Base-by-base conservation (phyloP, 2,888 invertebrate genomes). In the Tachina grossa region DNA sequence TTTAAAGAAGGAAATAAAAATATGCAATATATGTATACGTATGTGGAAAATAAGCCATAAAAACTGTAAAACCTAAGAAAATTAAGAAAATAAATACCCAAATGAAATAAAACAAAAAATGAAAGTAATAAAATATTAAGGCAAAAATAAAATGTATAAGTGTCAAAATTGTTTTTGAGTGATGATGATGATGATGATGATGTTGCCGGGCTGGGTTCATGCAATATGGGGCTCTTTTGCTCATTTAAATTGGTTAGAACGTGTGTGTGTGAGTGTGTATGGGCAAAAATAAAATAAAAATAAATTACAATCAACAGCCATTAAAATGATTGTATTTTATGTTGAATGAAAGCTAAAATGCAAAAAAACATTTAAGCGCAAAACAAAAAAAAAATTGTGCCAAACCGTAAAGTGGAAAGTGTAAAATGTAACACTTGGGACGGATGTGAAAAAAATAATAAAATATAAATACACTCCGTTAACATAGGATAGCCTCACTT, bases 341-440 rank as follows among this genome's bases (percentile, higher is more conserved):
- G 68, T 53, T 55, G 76, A 63, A 82, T 47, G 61, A 71, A 76
- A 57, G 55, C 76, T 61, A 63, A 79, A 69, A 71, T 39, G 49
- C 49, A 57, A 71, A 72, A 45, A 49, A 47, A 57, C 9, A 39
- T 39, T 66, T 59, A 39, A 68, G 31, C n/a, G 2, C 19, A 51
- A 61, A 41, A 71, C 43, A 49, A 49, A 41, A 11, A 13, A 57
- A 13, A 57, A 39, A 16, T 78, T 75, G 51, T 53, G 75, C 63
- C 63, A 75, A 45, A 53, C 9, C 6, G 51, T 31, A 39, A 31
- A 59, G 51, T 51, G 6, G 59, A 68, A 65, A 43, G 80, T 74
- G 65, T 43, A 43, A 59, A 80, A 59, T 74, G 57, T 80, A 74
- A 74, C 80, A 80, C 80, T 74, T 59, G 1, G 22, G 43, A 51